Percentiles rank a stretch among this genome's conserved stretches.
These are phyloP conservation scores for Sturnira hondurensis DNA, from an alignment of 2,113 vertebrate species.

Conservation along the genomic window DNA sequence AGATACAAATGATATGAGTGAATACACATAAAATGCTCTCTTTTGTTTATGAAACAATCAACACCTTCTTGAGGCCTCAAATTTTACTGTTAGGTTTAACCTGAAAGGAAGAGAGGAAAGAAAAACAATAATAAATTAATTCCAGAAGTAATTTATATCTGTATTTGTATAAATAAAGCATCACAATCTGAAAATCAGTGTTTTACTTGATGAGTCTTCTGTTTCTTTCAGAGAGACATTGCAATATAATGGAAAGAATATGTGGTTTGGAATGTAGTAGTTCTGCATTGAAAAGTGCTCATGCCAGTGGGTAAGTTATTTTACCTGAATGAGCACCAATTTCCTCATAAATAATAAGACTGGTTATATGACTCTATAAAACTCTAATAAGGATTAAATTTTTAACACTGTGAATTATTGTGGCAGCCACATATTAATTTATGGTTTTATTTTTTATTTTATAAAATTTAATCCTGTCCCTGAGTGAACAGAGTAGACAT, in stretches of 20 bases:
- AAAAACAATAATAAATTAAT: not conserved
- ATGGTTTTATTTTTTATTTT: not conserved
- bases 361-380: not conserved
- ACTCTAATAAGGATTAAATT: not conserved
- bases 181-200: not conserved
- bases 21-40: not conserved
- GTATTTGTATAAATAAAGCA: not conserved
- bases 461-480: not conserved
- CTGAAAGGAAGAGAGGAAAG: not conserved
- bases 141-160: not conserved
- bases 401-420: not conserved
- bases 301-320: not conserved
- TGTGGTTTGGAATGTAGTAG: not conserved
- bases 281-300: not conserved
- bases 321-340: not conserved
- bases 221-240: constrained; percentile 2
- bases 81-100: not conserved
- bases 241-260: not conserved
- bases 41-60: not conserved
- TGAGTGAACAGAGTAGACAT: not conserved
- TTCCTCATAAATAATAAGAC: not conserved
- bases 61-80: not conserved
- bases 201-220: not conserved
- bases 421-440: not conserved
- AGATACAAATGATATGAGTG: not conserved